Evolutionary conservation across 2,797 vertebrate genomes (phyloP).

Genomic region (Lateolabrax maculatus): DNA sequence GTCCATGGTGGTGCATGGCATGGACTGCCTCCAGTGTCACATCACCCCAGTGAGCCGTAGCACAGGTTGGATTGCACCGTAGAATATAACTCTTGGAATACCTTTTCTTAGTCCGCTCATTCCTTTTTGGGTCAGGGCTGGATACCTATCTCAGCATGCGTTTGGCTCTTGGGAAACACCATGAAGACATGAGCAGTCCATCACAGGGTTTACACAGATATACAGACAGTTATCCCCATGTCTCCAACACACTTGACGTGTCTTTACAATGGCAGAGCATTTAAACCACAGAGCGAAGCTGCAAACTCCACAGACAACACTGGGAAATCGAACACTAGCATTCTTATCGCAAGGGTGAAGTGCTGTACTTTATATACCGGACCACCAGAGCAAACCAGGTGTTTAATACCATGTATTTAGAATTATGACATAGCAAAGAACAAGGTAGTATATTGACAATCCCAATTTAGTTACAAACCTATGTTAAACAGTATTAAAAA

Average conservation of each 20-base stretch:
- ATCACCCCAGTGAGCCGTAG: slow-evolving; percentile 33
- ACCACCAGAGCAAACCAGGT: neutral
- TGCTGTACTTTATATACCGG: neutral
- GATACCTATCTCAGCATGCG: slow-evolving; percentile 26
- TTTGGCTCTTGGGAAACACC: slow-evolving; percentile 19
- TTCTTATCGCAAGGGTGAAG: neutral
- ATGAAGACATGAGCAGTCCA: slow-evolving; percentile 24
- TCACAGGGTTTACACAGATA: slow-evolving; percentile 34
- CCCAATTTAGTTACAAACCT: neutral
- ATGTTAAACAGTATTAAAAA: neutral
- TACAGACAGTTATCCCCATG: slow-evolving; percentile 39
- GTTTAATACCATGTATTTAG: neutral
- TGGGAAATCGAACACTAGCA: neutral
- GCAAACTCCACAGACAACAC: neutral
- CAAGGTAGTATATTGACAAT: neutral
- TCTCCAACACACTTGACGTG: slow-evolving; percentile 21
- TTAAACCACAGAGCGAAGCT: neutral
- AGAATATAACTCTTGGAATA: slow-evolving; percentile 7
- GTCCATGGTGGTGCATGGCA: neutral
- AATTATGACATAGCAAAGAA: neutral
- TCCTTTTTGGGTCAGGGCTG: slow-evolving; percentile 4
- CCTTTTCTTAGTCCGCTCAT: neutral
- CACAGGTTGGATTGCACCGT: slow-evolving; percentile 5
- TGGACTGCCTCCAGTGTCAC: slow-evolving; percentile 24
- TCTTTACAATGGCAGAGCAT: slow-evolving; percentile 36